These are phyloP conservation scores for Clavelina lepadiformis DNA, from an alignment of 23 tunicate species.

Conservation along the genomic window DNA sequence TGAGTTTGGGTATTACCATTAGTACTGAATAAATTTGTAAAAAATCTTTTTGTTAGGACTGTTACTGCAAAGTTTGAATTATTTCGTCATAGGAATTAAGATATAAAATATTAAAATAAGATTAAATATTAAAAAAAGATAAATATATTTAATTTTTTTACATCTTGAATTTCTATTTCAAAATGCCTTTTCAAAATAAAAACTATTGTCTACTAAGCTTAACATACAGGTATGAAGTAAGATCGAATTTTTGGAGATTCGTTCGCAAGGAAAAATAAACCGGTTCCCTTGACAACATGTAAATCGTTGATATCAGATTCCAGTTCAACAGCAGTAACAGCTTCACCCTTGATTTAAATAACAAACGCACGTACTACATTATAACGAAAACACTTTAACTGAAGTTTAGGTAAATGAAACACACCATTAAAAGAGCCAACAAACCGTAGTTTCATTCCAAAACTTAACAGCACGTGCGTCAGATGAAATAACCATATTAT, in stretches of 20 bases:
- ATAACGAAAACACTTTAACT: too few relatives aligned
- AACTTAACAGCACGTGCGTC: constrained; percentile 70
- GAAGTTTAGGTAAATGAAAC: neutral
- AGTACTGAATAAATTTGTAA: neutral
- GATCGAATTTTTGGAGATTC: constrained; percentile 78
- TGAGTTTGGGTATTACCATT: neutral
- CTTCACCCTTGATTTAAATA: constrained; percentile 38
- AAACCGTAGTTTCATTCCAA: constrained; percentile 74
- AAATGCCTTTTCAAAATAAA: too few relatives aligned
- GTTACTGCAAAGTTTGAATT: too few relatives aligned
- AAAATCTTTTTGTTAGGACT: too few relatives aligned
- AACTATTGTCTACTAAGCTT: too few relatives aligned
- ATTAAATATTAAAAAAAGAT: too few relatives aligned
- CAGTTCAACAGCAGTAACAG: constrained; percentile 84
- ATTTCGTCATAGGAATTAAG: too few relatives aligned
- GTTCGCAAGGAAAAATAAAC: constrained; percentile 77
- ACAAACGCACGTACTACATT: neutral
- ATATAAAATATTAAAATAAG: too few relatives aligned
- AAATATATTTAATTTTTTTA: too few relatives aligned
- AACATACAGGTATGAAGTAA: constrained; percentile 83
- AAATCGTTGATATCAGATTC: constrained; percentile 59
- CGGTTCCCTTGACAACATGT: constrained; percentile 50
- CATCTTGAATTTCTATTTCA: too few relatives aligned
- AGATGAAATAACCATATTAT: constrained; percentile 60
- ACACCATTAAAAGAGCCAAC: neutral